Evolutionary conservation across 1,140 invertebrate species (phyloP), one percentile per base, ranked within the genome.

Genomic region (Drosophila sp.): DNA sequence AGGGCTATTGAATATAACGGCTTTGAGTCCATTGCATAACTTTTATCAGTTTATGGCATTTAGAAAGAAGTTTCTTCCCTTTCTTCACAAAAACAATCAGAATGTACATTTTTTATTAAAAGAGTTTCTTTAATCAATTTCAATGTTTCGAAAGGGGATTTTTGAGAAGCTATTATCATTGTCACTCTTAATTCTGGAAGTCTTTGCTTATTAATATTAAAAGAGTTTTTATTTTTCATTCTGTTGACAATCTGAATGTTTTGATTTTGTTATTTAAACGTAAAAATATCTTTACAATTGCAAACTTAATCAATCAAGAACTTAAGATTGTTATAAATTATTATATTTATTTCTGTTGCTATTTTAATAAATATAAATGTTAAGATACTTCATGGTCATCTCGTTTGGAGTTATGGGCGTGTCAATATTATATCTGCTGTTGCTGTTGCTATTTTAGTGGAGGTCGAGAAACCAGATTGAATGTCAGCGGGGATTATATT

Each of bases 381-480:
- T 27, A 11, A 27, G 16, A 65, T 27, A 25, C 13, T 18, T 27
- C 51, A 65, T 16, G 62, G 51, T 46, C 63, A 38, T 13, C 41
- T 16, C 13, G 62, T 56, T 56, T 50, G n/a, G 18, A 56, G 18
- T 18, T 9, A 48, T 6, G 4, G 21, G 21, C 21, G 21, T 21
- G 21, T 21, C 21, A 32, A 18, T 18, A 29, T 11, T 11, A 11
- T 8, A 59, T 34, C 11, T 13, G 9, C 0, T 7, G 13, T 13
- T 32, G 14, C 16, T 13, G 14, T 27, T 45, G 32, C 13, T 61
- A 11, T 50, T 41, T 36, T 18, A 21, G 16, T 21, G 25, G 41
- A 72, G 54, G 61, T 43, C 32, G 3, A 25, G 7, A 77, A 62
- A 65, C 54, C 58, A 4, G 62, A 77, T 81, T 58, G 32, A 61